A percentile compares a stretch with the other conserved stretches of the same genome.
Conservation (phyloP, 2,113 vertebrate genomes). For the Felis chaus region DNA sequence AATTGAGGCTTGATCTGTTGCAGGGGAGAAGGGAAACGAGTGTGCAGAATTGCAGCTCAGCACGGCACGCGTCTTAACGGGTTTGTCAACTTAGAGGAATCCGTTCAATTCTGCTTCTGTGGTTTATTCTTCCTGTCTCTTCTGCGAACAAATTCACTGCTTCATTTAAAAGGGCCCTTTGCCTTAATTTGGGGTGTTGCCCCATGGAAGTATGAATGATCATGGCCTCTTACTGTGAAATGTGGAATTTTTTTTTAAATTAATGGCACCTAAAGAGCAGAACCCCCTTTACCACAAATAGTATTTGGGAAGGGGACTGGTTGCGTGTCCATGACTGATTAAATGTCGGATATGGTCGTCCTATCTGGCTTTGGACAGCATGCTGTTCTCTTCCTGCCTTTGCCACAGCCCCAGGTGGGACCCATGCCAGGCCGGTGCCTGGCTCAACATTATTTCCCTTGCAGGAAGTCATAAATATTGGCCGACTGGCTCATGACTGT, state of each 20-base stretch:
- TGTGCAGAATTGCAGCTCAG: not conserved
- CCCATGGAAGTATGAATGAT: not conserved
- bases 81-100: not conserved
- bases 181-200: not conserved
- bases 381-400: not conserved
- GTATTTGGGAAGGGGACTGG: not conserved
- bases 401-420: not conserved
- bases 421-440: rapidly evolving
- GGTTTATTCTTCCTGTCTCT: not conserved
- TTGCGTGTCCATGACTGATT: rapidly evolving
- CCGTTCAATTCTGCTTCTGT: not conserved
- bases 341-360: not conserved
- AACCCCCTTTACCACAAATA: not conserved
- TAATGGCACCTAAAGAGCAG: not conserved
- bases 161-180: not conserved
- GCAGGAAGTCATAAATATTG: not conserved
- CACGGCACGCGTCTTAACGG: rapidly evolving
- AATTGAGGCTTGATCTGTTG: rapidly evolving
- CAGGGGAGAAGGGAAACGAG: not conserved
- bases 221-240: not conserved
- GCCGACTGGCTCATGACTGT: not conserved
- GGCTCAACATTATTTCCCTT: rapidly evolving
- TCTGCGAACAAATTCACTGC: not conserved
- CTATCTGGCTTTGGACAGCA: not conserved
- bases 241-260: not conserved